phyloP scores from a whole-genome alignment of 2,113 vertebrate species.

The Condylura cristata region DNA sequence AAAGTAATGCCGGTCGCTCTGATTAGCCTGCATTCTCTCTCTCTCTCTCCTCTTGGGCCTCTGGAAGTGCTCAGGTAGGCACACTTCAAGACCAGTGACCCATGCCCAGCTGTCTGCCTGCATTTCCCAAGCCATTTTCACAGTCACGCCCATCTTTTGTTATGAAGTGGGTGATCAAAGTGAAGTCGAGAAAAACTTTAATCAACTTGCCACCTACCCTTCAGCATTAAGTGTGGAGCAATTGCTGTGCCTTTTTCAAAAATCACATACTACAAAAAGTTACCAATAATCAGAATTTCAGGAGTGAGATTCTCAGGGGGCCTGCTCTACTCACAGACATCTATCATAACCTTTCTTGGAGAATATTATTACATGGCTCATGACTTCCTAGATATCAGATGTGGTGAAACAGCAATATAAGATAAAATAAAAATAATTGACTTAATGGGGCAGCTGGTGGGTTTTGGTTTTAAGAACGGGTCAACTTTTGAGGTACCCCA shows the following conservation, averaged over 20 bases:
- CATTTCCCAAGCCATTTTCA: not conserved
- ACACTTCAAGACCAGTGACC: not conserved
- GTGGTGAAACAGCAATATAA: not conserved
- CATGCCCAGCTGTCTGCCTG: not conserved
- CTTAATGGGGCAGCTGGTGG: not conserved
- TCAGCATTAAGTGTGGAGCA: not conserved
- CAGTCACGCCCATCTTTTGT: not conserved
- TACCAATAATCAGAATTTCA: not conserved
- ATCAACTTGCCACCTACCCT: not conserved
- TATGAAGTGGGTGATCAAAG: not conserved
- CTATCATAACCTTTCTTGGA: not conserved
- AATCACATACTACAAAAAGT: not conserved
- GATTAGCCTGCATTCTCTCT: not conserved
- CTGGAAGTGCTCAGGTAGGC: not conserved
- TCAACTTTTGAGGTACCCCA: not conserved
- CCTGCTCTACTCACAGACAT: not conserved
- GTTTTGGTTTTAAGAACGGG: not conserved
- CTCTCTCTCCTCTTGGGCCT: not conserved
- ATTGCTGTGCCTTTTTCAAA: not conserved
- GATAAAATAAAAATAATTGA: no score
- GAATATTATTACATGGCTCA: not conserved
- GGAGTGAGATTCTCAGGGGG: not conserved
- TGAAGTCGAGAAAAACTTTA: not conserved
- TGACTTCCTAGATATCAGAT: not conserved
- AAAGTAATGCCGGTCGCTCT: not conserved